phyloP scores from a whole-genome alignment of 2,797 vertebrate genomes.

The Gymnothorax reevesii region DNA sequence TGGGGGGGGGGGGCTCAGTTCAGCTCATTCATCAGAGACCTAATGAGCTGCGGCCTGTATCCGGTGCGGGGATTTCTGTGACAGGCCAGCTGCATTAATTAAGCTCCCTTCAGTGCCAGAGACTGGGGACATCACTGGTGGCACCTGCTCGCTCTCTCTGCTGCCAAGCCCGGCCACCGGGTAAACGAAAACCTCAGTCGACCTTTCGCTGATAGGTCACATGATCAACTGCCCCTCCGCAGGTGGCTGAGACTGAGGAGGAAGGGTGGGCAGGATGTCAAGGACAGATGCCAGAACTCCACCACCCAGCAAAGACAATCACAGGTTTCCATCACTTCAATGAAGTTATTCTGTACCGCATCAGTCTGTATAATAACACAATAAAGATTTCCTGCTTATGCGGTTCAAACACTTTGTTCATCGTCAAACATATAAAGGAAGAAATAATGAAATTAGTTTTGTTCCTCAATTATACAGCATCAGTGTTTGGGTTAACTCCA shows the following conservation, averaged over 20 bases:
- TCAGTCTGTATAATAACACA: not conserved
- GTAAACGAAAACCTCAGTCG: constrained; percentile 34
- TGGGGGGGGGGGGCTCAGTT: not conserved
- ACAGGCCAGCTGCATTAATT: constrained; percentile 37
- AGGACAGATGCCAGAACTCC: constrained; percentile 12
- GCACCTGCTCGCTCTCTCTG: constrained; percentile 42
- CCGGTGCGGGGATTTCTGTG: constrained; percentile 30
- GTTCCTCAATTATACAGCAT: too few species aligned
- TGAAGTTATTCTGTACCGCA: not conserved
- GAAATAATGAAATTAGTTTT: not conserved
- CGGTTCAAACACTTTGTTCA: not conserved
- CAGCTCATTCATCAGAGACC: constrained; percentile 22
- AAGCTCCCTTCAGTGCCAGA: constrained; percentile 49
- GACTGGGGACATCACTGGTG: constrained; percentile 40
- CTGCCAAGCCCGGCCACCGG: constrained; percentile 45
- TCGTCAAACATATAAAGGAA: not conserved
- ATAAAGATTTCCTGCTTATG: not conserved
- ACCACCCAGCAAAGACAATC: not conserved
- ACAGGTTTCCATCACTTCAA: not conserved
- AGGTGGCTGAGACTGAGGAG: constrained; percentile 23
- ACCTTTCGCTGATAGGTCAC: constrained; percentile 14
- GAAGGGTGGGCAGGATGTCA: constrained; percentile 23
- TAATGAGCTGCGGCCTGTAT: constrained; percentile 36
- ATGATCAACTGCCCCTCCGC: constrained; percentile 12
- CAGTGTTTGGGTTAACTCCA: not conserved